Evolutionary conservation across 2,113 vertebrate species (phyloP).

Genomic region (Xyliphius kryptos): DNA sequence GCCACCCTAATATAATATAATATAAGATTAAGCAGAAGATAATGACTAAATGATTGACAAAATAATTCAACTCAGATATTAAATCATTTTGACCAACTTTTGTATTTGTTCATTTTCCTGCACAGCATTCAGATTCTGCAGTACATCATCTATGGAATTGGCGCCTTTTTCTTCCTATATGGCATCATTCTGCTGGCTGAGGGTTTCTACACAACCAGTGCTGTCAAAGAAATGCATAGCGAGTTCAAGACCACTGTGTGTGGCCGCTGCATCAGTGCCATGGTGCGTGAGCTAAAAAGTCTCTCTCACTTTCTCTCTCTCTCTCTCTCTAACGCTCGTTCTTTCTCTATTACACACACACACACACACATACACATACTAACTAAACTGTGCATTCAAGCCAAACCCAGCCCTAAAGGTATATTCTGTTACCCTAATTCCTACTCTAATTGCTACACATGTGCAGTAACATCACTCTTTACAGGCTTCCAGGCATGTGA

Average conservation of each 20-base stretch:
- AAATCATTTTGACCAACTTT: background rate
- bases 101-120: background rate
- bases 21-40: too few relatives aligned
- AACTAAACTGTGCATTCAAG: constrained; percentile 9
- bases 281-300: constrained; percentile 60
- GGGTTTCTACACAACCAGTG: constrained; percentile 95
- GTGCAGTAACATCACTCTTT: constrained; percentile 46
- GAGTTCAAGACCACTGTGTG: constrained; percentile 97
- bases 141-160: constrained; percentile 96
- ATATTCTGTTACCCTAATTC: constrained; percentile 49
- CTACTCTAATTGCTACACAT: constrained; percentile 51
- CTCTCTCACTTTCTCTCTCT: too few relatives aligned
- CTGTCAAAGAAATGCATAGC: constrained; percentile 93
- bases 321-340: too few relatives aligned
- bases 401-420: constrained; percentile 39
- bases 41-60: too few relatives aligned
- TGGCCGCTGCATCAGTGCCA: constrained; percentile 95
- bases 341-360: constrained; percentile 5
- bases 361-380: constrained; percentile 20
- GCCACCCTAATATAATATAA: too few relatives aligned
- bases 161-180: constrained; percentile 96
- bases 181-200: constrained; percentile 92
- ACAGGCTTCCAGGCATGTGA: constrained; percentile 14
- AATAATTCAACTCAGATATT: too few relatives aligned
- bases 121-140: constrained; percentile 92